Conservation (phyloP, 2,888 invertebrate genomes). For the Epistrophe eligans region DNA sequence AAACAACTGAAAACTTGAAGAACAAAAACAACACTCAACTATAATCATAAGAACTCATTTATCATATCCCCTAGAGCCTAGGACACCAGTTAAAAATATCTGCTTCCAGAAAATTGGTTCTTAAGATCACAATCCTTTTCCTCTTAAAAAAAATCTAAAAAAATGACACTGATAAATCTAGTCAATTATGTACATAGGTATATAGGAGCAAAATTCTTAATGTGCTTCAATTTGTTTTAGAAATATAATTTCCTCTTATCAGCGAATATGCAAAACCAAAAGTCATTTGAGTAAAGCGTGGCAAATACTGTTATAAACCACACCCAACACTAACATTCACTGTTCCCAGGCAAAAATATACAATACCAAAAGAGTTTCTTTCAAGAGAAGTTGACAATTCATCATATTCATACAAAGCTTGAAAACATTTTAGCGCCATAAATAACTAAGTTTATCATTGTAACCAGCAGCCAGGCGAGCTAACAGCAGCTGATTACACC, state of each 20-base stretch:
- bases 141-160: neutral
- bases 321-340: slow-evolving; percentile 34
- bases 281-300: slow-evolving; percentile 40
- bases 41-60: too few species aligned
- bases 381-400: slow-evolving; percentile 52
- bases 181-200: neutral
- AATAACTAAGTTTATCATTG: slow-evolving; percentile 72
- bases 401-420: slow-evolving; percentile 69
- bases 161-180: slow-evolving; percentile 9
- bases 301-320: slow-evolving; percentile 44
- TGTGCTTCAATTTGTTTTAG: slow-evolving; percentile 50
- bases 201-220: slow-evolving; percentile 9
- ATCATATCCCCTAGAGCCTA: neutral
- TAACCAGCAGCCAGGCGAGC: slow-evolving; percentile 50
- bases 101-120: neutral
- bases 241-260: slow-evolving; percentile 69
- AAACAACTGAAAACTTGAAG: too few species aligned
- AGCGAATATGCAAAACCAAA: slow-evolving; percentile 49
- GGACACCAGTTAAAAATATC: neutral
- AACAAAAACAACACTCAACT: too few species aligned
- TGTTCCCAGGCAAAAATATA: neutral
- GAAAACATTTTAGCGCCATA: slow-evolving; percentile 67
- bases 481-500: slow-evolving; percentile 59
- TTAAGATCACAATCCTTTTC: neutral
- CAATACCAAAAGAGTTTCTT: neutral